Percentiles rank a stretch among this genome's conserved stretches.
phyloP scores from a whole-genome alignment of 2,888 invertebrate species.

The Nomada ferruginata region DNA sequence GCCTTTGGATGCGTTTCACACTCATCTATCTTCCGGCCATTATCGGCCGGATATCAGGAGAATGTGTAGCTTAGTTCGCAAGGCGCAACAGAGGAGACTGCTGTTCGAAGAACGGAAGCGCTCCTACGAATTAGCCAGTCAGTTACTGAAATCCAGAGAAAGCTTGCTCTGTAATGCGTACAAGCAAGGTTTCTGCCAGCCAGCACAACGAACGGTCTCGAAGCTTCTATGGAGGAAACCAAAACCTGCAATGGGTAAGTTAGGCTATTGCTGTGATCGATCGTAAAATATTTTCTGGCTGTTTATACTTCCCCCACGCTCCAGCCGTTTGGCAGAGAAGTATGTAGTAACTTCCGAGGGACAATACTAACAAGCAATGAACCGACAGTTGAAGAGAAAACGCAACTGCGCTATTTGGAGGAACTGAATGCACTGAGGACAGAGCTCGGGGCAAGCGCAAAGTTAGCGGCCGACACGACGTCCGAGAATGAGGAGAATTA shows the following conservation, averaged over 20 bases:
- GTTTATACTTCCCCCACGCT: conserved; percentile 60
- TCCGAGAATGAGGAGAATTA: conserved; percentile 82
- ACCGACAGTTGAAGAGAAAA: conserved; percentile 80
- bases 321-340: conserved; percentile 68
- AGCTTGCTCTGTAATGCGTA: conserved; percentile 89
- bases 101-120: conserved; percentile 87
- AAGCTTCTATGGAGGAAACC: conserved; percentile 82
- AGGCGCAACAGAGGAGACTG: conserved; percentile 90
- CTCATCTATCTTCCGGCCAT: conserved; percentile 90
- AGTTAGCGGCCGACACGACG: conserved; percentile 77
- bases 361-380: conserved; percentile 67
- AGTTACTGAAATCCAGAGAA: conserved; percentile 85
- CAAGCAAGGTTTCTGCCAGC: conserved; percentile 84
- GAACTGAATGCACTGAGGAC: conserved; percentile 79
- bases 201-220: conserved; percentile 83
- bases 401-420: conserved; percentile 80
- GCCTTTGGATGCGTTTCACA: conserved; percentile 88
- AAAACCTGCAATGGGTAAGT: conserved; percentile 85
- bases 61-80: conserved; percentile 90
- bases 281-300: conserved; percentile 52
- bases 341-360: conserved; percentile 63
- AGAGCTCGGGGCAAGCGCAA: conserved; percentile 77
- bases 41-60: conserved; percentile 94
- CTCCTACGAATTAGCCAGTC: conserved; percentile 83
- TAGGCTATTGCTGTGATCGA: conserved; percentile 31